Percentiles rank a stretch among this genome's conserved stretches.
phyloP scores from a whole-genome alignment of 2,888 invertebrate genomes.

The Cryptops parisi region DNA sequence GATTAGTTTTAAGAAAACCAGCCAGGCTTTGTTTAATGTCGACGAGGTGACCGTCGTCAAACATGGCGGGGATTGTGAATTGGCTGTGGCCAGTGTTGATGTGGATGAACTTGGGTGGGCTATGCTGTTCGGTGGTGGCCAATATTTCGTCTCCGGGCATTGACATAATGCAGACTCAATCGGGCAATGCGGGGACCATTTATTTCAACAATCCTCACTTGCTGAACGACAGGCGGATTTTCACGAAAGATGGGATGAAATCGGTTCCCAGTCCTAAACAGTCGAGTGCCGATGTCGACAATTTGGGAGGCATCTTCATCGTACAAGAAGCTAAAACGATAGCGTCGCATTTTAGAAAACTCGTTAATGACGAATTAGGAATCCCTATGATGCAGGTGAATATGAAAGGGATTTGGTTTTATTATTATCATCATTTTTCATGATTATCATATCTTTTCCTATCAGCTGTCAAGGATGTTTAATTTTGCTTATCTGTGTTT shows the following conservation, averaged over 20 bases:
- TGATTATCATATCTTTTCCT: too few relatives aligned
- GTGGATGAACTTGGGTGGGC: not conserved
- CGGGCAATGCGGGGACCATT: slow-evolving; percentile 13
- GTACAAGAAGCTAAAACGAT: slow-evolving; percentile 23
- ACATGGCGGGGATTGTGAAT: not conserved
- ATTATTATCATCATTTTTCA: too few relatives aligned
- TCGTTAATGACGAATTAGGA: slow-evolving; percentile 34
- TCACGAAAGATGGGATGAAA: slow-evolving; percentile 6
- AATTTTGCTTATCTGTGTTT: too few relatives aligned
- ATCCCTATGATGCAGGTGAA: slow-evolving; percentile 33
- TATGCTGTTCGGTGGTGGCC: not conserved
- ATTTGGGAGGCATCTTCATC: slow-evolving; percentile 21
- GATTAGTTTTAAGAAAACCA: too few relatives aligned
- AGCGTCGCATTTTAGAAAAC: slow-evolving; percentile 27
- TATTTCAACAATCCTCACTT: slow-evolving; percentile 18
- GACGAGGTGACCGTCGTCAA: too few relatives aligned
- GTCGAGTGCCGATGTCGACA: slow-evolving; percentile 12
- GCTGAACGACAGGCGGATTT: slow-evolving; percentile 7
- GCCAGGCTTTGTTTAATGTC: not conserved
- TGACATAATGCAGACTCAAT: not conserved
- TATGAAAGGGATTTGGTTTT: not conserved
- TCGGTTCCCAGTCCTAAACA: not conserved
- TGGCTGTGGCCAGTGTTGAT: not conserved
- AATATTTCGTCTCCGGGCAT: not conserved
- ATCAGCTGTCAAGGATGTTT: too few relatives aligned